phyloP scores from a whole-genome alignment of 2,113 vertebrate species.

The Lampris megalopsis region DNA sequence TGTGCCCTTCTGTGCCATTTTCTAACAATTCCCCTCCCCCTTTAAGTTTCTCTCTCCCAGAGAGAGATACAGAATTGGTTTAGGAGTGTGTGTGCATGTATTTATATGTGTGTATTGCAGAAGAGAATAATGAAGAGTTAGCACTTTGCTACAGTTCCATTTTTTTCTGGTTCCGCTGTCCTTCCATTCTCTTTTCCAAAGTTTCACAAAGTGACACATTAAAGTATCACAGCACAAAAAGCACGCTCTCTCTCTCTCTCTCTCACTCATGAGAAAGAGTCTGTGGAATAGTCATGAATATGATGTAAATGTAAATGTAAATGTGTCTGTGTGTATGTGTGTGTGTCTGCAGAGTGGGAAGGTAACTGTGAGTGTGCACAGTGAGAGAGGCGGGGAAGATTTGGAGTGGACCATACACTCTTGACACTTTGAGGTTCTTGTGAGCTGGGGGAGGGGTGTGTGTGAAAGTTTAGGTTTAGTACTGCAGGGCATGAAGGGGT shows the following conservation, averaged over 20 bases:
- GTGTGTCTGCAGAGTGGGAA: conserved; percentile 17
- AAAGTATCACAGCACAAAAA: background rate
- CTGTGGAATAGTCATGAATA: conserved; percentile 43
- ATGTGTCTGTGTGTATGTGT: conserved; percentile 32
- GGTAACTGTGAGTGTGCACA: conserved; percentile 61
- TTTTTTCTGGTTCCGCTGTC: conserved; percentile 4
- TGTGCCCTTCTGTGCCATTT: conserved; percentile 34
- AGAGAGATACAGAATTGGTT: conserved; percentile 28
- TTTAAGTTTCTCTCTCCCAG: conserved; percentile 36
- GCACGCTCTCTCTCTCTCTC: conserved; percentile 8
- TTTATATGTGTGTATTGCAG: conserved; percentile 53
- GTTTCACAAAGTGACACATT: conserved; percentile 25
- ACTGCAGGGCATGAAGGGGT: conserved; percentile 52
- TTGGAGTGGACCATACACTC: conserved; percentile 45
- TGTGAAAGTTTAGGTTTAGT: conserved; percentile 61
- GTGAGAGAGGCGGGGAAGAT: conserved; percentile 56
- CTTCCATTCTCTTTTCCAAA: conserved; percentile 23
- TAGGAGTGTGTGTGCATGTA: conserved; percentile 30
- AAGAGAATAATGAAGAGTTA: conserved; percentile 30
- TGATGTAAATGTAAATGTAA: conserved; percentile 15
- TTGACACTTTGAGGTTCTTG: conserved; percentile 58
- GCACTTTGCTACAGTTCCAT: conserved; percentile 60
- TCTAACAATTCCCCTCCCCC: conserved; percentile 16
- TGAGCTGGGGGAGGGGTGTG: conserved; percentile 51
- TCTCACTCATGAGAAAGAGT: conserved; percentile 36